A percentile compares a stretch with the other conserved stretches of the same genome.
These are phyloP conservation scores for Tuberolachnus salignus DNA, from an alignment of 2,888 invertebrate genomes.

Conservation along the genomic window DNA sequence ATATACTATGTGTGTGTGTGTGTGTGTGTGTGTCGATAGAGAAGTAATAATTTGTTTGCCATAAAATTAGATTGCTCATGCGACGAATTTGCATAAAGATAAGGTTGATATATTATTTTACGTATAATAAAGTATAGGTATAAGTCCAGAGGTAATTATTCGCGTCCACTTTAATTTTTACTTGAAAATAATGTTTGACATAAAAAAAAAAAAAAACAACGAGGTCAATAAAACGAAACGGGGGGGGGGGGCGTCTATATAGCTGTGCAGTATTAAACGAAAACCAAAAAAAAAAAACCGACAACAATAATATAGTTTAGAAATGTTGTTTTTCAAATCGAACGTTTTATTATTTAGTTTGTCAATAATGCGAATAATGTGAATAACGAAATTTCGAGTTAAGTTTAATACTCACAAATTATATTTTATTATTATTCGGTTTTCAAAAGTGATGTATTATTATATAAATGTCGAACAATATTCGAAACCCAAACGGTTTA, in stretches of 20 bases:
- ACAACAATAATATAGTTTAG: neutral
- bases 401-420: no score
- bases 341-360: neutral
- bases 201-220: conserved; percentile 21
- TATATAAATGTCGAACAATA: no score
- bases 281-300: neutral
- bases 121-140: conserved; percentile 1
- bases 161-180: conserved; percentile 17
- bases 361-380: no score
- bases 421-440: no score
- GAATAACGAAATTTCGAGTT: no score
- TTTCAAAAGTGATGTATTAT: no score
- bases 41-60: conserved; percentile 39
- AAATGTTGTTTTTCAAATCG: conserved; percentile 2
- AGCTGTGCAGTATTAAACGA: neutral
- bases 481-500: no score
- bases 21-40: conserved; percentile 1
- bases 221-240: conserved; percentile 14
- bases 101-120: conserved; percentile 42
- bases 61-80: conserved; percentile 47
- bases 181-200: conserved; percentile 37
- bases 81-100: conserved; percentile 46
- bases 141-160: conserved; percentile 21
- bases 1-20: neutral
- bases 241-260: no score